These are phyloP conservation scores for Mus pahari DNA, from an alignment of 2,113 vertebrate genomes.

Conservation along the genomic window DNA sequence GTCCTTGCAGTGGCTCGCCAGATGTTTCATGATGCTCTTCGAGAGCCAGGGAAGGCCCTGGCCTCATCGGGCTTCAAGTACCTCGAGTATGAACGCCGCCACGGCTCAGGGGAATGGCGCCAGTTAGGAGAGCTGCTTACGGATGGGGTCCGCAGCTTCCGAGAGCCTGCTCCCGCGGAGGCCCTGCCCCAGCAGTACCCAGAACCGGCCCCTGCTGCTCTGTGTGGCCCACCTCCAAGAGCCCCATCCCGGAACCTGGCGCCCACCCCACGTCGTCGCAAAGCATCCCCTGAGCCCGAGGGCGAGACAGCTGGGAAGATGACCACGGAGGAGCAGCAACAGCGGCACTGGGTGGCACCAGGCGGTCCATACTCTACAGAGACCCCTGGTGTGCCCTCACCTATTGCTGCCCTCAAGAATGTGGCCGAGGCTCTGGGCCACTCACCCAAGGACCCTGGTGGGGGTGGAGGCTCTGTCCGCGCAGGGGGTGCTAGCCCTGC, in stretches of 20 bases:
- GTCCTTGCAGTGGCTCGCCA: conserved; percentile 90
- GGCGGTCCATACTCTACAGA: conserved; percentile 74
- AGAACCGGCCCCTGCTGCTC: conserved; percentile 84
- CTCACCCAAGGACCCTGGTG: conserved; percentile 89
- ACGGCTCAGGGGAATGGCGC: conserved; percentile 92
- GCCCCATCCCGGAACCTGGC: conserved; percentile 82
- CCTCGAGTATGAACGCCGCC: conserved; percentile 93
- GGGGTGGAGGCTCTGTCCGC: conserved; percentile 84
- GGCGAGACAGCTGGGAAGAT: conserved; percentile 85
- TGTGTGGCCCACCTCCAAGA: conserved; percentile 82
- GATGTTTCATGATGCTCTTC: conserved; percentile 93
- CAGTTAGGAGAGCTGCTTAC: conserved; percentile 92
- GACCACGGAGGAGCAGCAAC: conserved; percentile 85
- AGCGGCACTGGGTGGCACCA: conserved; percentile 80
- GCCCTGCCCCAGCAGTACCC: conserved; percentile 90
- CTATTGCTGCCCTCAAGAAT: conserved; percentile 91
- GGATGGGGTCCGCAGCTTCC: conserved; percentile 91
- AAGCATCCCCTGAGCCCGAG: conserved; percentile 91
- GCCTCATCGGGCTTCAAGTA: conserved; percentile 92
- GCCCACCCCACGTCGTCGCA: conserved; percentile 88
- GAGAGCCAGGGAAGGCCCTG: conserved; percentile 91
- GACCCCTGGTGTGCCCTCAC: conserved; percentile 87
- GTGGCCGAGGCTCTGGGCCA: conserved; percentile 90
- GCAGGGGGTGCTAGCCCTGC: conserved; percentile 89
- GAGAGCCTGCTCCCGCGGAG: conserved; percentile 88